Percentiles rank a stretch among this genome's conserved stretches.
phyloP scores from a whole-genome alignment of 2,113 vertebrate genomes.

The Odocoileus virginianus region DNA sequence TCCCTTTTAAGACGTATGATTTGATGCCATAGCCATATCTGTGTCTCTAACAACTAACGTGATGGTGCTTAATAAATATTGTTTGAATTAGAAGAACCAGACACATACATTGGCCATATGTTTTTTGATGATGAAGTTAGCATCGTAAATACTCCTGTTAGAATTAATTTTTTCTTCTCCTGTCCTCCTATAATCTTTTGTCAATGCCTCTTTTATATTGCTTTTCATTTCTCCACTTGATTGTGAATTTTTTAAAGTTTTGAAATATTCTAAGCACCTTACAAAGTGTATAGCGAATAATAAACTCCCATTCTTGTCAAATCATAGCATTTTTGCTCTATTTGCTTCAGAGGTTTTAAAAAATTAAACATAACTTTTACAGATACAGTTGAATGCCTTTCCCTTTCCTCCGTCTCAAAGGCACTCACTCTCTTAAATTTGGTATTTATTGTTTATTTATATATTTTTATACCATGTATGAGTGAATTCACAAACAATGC shows the following conservation, averaged over 20 bases:
- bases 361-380: not conserved
- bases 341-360: not conserved
- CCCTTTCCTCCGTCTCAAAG: not conserved
- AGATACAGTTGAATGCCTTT: not conserved
- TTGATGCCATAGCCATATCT: not conserved
- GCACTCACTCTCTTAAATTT: not conserved
- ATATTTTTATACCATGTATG: not conserved
- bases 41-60: not conserved
- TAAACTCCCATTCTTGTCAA: not conserved
- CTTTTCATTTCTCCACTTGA: not conserved
- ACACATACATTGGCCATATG: not conserved
- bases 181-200: not conserved
- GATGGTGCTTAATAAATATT: not conserved
- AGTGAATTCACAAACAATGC: not conserved
- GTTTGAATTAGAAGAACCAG: not conserved
- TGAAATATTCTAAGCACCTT: not conserved
- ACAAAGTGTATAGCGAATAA: not conserved
- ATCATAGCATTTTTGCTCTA: not conserved
- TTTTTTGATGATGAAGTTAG: not conserved
- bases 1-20: not conserved
- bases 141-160: not conserved
- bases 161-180: not conserved
- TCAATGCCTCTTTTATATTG: not conserved
- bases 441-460: not conserved
- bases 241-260: not conserved